Evolutionary conservation across 2,888 invertebrate genomes (phyloP).

Genomic region (Acronicta leporina): DNA sequence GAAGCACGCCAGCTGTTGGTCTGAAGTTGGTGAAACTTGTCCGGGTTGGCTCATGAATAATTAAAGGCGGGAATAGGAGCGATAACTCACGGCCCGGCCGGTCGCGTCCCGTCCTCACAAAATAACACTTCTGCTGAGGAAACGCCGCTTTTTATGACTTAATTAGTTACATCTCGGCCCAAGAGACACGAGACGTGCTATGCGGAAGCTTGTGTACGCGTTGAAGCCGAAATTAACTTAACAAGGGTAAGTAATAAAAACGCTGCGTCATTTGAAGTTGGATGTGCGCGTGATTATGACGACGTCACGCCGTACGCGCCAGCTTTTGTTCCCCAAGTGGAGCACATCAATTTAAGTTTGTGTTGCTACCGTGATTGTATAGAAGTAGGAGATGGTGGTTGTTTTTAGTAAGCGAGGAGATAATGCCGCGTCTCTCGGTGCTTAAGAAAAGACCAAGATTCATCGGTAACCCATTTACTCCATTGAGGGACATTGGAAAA

Average conservation of each 20-base stretch:
- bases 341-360: constrained; percentile 32
- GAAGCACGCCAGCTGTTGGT: constrained; percentile 77
- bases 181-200: constrained; percentile 57
- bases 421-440: neutral
- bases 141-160: constrained; percentile 80
- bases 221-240: constrained; percentile 70
- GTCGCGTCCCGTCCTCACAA: constrained; percentile 67
- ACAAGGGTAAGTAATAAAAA: constrained; percentile 65
- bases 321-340: constrained; percentile 47
- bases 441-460: no score
- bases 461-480: no score
- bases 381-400: no score
- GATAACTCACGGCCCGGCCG: constrained; percentile 76
- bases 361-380: constrained; percentile 11
- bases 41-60: constrained; percentile 81
- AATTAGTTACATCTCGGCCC: constrained; percentile 80
- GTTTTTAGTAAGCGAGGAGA: neutral
- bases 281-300: constrained; percentile 33
- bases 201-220: constrained; percentile 67
- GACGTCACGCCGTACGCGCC: constrained; percentile 36
- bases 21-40: constrained; percentile 76
- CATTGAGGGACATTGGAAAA: no score
- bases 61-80: constrained; percentile 78
- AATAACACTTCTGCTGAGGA: constrained; percentile 77
- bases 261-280: constrained; percentile 51